A percentile compares a stretch with the other conserved stretches of the same genome.
phyloP scores from a whole-genome alignment of 1,140 invertebrate genomes.

The Aricia agestis region DNA sequence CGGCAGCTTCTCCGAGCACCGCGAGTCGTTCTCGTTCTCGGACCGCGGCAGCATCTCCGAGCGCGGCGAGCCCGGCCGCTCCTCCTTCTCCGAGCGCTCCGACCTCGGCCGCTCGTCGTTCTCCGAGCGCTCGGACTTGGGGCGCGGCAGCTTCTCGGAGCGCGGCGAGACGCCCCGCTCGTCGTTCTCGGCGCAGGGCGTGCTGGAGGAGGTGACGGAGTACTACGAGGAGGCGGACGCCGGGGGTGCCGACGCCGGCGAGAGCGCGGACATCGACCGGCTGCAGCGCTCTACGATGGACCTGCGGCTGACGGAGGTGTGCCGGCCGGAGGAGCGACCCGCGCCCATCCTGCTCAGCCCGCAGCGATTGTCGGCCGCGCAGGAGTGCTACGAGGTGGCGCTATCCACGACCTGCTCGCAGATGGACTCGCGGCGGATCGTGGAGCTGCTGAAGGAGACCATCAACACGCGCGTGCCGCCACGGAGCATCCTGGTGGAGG shows the following conservation, averaged over 20 bases:
- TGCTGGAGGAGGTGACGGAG: slow-evolving; percentile 66
- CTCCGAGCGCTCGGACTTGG: slow-evolving; percentile 67
- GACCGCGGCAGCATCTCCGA: slow-evolving; percentile 72
- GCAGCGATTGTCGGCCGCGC: slow-evolving; percentile 57
- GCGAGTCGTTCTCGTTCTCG: slow-evolving; percentile 72
- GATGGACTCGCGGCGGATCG: slow-evolving; percentile 85
- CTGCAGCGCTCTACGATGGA: slow-evolving; percentile 70
- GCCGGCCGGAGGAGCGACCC: slow-evolving; percentile 47
- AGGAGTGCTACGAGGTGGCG: slow-evolving; percentile 81
- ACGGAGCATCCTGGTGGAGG: slow-evolving; percentile 80
- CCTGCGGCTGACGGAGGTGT: slow-evolving; percentile 61
- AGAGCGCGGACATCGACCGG: slow-evolving; percentile 60
- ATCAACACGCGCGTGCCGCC: slow-evolving; percentile 88
- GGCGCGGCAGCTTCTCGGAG: slow-evolving; percentile 65
- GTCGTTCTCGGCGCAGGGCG: slow-evolving; percentile 67
- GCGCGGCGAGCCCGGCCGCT: slow-evolving; percentile 62
- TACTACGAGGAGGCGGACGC: slow-evolving; percentile 57
- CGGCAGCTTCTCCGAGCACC: slow-evolving; percentile 68
- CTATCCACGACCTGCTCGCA: slow-evolving; percentile 88
- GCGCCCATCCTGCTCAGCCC: slow-evolving; percentile 71
- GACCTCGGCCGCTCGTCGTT: slow-evolving; percentile 66
- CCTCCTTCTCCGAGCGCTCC: slow-evolving; percentile 64
- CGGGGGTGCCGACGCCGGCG: slow-evolving; percentile 58
- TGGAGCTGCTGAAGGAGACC: slow-evolving; percentile 88
- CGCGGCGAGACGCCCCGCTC: slow-evolving; percentile 70